Percentiles rank a stretch among this genome's conserved stretches.
These are phyloP conservation scores for Oligia strigilis DNA, from an alignment of 2,888 invertebrate genomes.

Conservation along the genomic window DNA sequence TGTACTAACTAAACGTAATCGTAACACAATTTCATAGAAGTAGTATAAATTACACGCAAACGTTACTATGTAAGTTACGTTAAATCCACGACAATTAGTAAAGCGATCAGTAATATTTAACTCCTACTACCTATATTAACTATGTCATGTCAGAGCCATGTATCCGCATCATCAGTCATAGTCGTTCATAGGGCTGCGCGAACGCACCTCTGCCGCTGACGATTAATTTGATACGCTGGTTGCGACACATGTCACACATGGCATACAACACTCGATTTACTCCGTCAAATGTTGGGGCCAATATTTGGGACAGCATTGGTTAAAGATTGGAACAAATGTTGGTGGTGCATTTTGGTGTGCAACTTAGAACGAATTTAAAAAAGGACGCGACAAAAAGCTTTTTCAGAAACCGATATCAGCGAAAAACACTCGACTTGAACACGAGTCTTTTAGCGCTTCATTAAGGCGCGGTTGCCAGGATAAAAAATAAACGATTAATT, in stretches of 20 bases:
- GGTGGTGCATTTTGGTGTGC: neutral
- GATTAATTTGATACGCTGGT: conserved; percentile 65
- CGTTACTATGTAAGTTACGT: conserved; percentile 17
- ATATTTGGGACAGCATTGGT: conserved; percentile 4
- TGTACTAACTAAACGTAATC: conserved; percentile 3
- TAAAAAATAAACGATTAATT: too few relatives aligned
- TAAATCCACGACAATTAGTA: conserved; percentile 43
- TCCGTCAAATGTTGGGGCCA: conserved; percentile 49
- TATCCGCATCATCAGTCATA: conserved; percentile 62
- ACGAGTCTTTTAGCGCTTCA: too few relatives aligned
- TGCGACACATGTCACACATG: conserved; percentile 68
- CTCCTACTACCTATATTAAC: conserved; percentile 18
- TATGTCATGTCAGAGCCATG: conserved; percentile 50
- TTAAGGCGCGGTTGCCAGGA: too few relatives aligned
- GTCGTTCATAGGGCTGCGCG: conserved; percentile 34
- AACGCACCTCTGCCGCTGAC: conserved; percentile 51
- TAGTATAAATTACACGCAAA: conserved; percentile 6
- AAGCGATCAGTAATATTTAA: conserved; percentile 36
- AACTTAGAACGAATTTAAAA: neutral
- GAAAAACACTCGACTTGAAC: too few relatives aligned
- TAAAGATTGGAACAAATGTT: conserved; percentile 11
- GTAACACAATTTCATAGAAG: conserved; percentile 14
- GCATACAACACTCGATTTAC: conserved; percentile 59
- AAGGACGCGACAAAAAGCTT: too few relatives aligned
- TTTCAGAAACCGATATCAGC: too few relatives aligned